Base-by-base conservation (phyloP, 2,888 invertebrate species). In the Altica lythri region DNA sequence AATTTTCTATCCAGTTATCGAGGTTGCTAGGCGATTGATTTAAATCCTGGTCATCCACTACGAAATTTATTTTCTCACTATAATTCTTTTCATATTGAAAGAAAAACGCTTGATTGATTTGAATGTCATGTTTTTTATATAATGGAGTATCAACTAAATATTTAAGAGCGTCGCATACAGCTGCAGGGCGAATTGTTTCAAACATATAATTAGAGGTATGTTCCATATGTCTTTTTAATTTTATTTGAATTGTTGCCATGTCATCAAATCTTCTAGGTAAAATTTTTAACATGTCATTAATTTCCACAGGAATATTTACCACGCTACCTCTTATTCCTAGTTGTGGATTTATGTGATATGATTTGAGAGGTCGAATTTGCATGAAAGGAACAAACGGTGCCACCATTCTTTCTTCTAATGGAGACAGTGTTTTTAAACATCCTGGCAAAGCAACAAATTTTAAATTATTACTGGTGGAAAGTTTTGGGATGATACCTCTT, bases 301-400 rank as follows among this genome's bases (percentile, higher is more conserved):
- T 38, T 14, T 50, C 38, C n/a, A 51, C 32, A 25, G 68, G 66
- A 19, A 69, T 63, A 59, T n/a, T n/a, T n/a, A n/a, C n/a, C n/a
- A n/a, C n/a, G n/a, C n/a, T n/a, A n/a, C n/a, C n/a, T n/a, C n/a
- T 69, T 69, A 5, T 67, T 67, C 1, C 4, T 9, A 27, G n/a
- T 27, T 27, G 27, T 27, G 27, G 27, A 27, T 27, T 27, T 5
- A 27, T 2, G n/a, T 4, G 2, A 9, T 6, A 27, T 5, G 27
- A 6, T 4, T 27, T 27, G 6, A 27, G 9, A n/a, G 27, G n/a
- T 27, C n/a, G n/a, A n/a, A n/a, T n/a, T n/a, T n/a, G n/a, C n/a
- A n/a, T n/a, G n/a, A n/a, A n/a, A n/a, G n/a, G n/a, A 27, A 27
- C n/a, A 9, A n/a, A 27, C 4, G 27, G 27, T 6, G 27, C 27